These are phyloP conservation scores for Daboia siamensis DNA, from an alignment of 2,113 vertebrate genomes.

Conservation along the genomic window DNA sequence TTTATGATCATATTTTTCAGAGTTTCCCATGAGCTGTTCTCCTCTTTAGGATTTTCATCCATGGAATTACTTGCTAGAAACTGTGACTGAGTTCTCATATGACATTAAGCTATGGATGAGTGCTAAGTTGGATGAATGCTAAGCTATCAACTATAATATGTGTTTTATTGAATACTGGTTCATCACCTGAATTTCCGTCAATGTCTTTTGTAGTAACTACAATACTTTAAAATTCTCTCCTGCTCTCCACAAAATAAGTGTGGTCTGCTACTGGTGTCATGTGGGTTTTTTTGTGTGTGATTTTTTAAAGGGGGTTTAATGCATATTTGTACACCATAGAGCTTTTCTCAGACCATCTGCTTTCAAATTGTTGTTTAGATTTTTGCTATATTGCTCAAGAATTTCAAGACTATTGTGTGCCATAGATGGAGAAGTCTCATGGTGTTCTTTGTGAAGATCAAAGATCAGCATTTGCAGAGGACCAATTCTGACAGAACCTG, in stretches of 20 bases:
- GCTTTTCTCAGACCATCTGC: background rate
- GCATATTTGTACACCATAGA: background rate
- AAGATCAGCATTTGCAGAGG: background rate
- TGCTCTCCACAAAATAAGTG: background rate
- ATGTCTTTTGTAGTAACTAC: background rate
- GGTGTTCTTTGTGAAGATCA: background rate
- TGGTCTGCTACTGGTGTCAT: background rate
- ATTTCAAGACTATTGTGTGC: background rate
- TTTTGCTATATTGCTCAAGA: background rate
- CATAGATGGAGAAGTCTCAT: background rate
- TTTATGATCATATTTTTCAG: no score
- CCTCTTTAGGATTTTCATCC: no score
- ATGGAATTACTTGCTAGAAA: background rate
- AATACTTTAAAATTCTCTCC: background rate
- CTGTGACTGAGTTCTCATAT: background rate
- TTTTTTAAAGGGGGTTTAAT: background rate
- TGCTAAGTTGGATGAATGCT: background rate
- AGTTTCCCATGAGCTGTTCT: no score
- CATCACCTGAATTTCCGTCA: background rate
- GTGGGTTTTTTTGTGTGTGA: background rate
- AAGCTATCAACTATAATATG: background rate
- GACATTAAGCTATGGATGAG: background rate
- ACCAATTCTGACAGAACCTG: no score
- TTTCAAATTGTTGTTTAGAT: background rate
- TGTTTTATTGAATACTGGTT: background rate